Evolutionary conservation across 2,888 invertebrate genomes (phyloP), one percentile per base, ranked within the genome.

Genomic region (Ligdia adustata): DNA sequence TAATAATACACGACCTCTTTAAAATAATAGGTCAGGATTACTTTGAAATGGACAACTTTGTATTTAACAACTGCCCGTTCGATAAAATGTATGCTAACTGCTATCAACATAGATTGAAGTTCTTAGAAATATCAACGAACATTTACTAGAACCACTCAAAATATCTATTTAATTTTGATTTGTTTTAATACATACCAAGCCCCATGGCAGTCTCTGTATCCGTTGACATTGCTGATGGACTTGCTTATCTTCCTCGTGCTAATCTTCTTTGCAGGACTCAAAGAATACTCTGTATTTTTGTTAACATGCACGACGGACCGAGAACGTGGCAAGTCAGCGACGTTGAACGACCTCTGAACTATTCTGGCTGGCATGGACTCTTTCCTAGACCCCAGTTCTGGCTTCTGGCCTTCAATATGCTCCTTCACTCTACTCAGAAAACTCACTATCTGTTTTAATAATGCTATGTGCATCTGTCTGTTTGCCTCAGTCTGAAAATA

Each of bases 391-490:
- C 42, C 52, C 35, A 62, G 57, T 26, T 82, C 79, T 14, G 63
- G 67, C 35, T 69, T 79, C 57, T 83, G 82, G 44, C 65, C 70
- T 52, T 92, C 92, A 57, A 94, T 90, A 61, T 93, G 94, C 57
- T 92, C 92, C 65, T 93, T 93, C 2, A 93, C 92, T 75, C 93
- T 91, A 68, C 93, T 94, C 64, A 95, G 77, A 74, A 94, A 94
- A 50, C 91, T 91, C 28, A 93, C 92, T 57, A 94, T 93, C 79
- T 94, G 94, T 70, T 92, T 92, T 85, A 95, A 92, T 66, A 94
- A 90, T 16, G 93, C 93, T 73, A 93, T 92, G 76, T 94, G 94
- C 94, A 94, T 94, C 75, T 93, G 93, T 55, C 94, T 90, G 75
- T 93, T 94, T 39, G 93, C 91, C 75, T 94, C 94, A 52, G 93